Evolutionary conservation across 2,888 invertebrate genomes (phyloP), one percentile per base, ranked within the genome.

Genomic region (Dorcus parallelipipedus): DNA sequence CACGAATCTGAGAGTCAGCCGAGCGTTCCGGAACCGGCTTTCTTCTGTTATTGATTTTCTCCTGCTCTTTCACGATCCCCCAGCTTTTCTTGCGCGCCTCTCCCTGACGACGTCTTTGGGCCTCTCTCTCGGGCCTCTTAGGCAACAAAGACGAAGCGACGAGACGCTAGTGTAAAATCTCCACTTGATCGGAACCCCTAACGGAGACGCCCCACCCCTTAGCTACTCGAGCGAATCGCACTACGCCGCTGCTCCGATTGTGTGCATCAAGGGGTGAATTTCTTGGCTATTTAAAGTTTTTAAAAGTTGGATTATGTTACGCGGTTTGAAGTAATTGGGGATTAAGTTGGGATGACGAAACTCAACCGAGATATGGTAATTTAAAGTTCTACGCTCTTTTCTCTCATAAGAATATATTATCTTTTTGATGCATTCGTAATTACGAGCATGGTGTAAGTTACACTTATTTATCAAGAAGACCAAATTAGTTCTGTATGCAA

Each of bases 21-120:
- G 77, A 78, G 76, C 78, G 78, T 78, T 78, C 78, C 78, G 78
- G 78, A 78, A 78, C 78, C 76, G 76, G 75, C 76, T 78, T 78
- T 78, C 78, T 77, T 77, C 76, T 75, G 75, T 78, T 78, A 78
- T 78, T 78, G 78, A 78, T 78, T 78, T 78, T 78, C 77, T 73
- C 72, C 57, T 58, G 71, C 68, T 70, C 71, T 67, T 69, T 69
- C 67, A 67, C 71, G 66, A 65, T 69, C 70, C 68, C 67, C 67
- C 64, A 66, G 67, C 58, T 60, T 60, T 49, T 49, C 23, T 23
- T 49, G 9, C 20, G 33, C 39, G 50, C 45, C 52, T 23, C 52
- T 53, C 57, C 58, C 48, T 47, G 51, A 54, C 60, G 58, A 54
- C 61, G 61, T 57, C 52, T 56, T 61, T 49, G 59, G 47, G 7